phyloP scores from a whole-genome alignment of 2,113 vertebrate genomes.

The Ploceus nigricollis region DNA sequence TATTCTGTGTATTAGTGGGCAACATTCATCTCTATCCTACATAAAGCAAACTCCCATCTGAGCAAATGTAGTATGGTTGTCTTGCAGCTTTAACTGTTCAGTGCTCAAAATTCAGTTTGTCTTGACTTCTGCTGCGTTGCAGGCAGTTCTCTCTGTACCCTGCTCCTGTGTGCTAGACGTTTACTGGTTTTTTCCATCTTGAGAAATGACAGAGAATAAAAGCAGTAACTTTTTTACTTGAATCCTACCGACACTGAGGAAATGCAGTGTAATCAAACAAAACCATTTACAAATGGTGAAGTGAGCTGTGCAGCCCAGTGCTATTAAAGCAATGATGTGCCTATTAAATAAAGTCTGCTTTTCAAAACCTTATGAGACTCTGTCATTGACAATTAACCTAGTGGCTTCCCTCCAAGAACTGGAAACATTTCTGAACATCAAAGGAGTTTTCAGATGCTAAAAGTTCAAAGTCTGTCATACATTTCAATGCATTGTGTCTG shows the following conservation, averaged over 20 bases:
- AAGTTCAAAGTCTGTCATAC: neutral
- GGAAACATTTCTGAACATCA: neutral
- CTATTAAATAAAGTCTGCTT: slow-evolving; percentile 59
- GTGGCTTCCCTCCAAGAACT: neutral
- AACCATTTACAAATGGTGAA: slow-evolving; percentile 48
- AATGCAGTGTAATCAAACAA: slow-evolving; percentile 51
- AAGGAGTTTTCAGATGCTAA: neutral
- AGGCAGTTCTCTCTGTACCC: neutral
- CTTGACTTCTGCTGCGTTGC: neutral
- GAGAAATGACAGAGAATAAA: slow-evolving; percentile 52
- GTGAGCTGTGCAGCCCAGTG: slow-evolving; percentile 52
- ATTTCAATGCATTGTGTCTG: neutral
- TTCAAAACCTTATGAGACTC: slow-evolving; percentile 35
- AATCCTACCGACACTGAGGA: slow-evolving; percentile 45
- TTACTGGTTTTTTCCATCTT: slow-evolving; percentile 4
- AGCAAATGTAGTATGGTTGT: neutral
- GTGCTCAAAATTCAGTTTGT: neutral
- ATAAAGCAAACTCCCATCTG: neutral
- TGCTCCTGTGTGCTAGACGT: neutral
- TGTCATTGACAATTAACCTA: neutral
- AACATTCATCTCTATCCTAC: neutral
- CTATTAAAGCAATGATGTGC: slow-evolving; percentile 56
- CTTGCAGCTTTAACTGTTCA: slow-evolving; percentile 26
- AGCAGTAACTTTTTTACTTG: slow-evolving; percentile 66
- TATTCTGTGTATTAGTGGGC: neutral